Conservation (phyloP, 1,140 invertebrate species). For the Saccostrea cuccullata region DNA sequence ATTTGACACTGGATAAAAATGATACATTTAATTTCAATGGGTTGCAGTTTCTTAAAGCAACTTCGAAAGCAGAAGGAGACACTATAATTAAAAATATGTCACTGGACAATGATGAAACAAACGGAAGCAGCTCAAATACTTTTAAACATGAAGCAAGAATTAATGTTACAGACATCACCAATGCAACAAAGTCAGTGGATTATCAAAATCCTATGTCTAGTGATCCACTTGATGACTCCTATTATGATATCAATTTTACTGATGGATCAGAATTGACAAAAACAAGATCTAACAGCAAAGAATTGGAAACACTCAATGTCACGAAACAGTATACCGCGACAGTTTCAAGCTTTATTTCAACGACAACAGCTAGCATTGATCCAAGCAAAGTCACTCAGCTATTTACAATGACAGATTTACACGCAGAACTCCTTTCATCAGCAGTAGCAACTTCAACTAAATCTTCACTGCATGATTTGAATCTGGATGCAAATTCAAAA, state of each 20-base stretch:
- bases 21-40: constrained; percentile 1
- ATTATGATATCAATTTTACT: background rate
- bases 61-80: background rate
- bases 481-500: too few relatives aligned
- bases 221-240: background rate
- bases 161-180: background rate
- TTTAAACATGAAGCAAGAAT: background rate
- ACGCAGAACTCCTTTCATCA: too few relatives aligned
- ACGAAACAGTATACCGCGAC: background rate
- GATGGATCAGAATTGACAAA: background rate
- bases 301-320: background rate
- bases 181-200: background rate
- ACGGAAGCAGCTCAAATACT: background rate
- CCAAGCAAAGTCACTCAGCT: too few relatives aligned
- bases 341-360: background rate
- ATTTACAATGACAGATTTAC: too few relatives aligned
- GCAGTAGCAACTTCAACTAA: too few relatives aligned
- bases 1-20: background rate
- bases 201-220: background rate
- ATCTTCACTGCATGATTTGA: too few relatives aligned
- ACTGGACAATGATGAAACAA: background rate
- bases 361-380: background rate
- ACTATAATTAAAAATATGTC: background rate
- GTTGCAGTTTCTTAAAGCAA: background rate
- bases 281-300: too few relatives aligned